phyloP scores from a whole-genome alignment of 2,888 invertebrate genomes.

The Acanthacorydalis orientalis region DNA sequence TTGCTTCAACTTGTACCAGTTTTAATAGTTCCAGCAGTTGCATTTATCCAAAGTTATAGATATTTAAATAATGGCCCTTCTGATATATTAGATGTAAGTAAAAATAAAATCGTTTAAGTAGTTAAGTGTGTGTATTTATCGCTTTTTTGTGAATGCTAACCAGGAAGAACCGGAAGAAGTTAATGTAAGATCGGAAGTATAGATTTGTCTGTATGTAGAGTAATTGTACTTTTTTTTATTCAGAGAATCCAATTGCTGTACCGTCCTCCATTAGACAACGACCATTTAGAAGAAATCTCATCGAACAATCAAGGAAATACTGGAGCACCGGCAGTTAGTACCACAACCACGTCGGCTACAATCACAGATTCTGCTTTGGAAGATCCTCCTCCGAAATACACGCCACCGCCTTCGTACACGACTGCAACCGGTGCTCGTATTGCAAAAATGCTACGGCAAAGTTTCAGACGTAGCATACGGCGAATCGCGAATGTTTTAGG shows the following conservation, averaged over 20 bases:
- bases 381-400: constrained; percentile 85
- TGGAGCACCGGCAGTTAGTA: constrained; percentile 14
- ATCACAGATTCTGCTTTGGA: constrained; percentile 26
- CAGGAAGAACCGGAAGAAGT: constrained; percentile 4
- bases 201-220: background rate
- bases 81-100: constrained; percentile 69
- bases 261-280: constrained; percentile 47
- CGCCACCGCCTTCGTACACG: constrained; percentile 83
- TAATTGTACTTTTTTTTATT: constrained; percentile 13
- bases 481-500: constrained; percentile 39
- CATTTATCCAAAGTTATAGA: constrained; percentile 53
- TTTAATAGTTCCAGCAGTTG: constrained; percentile 53
- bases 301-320: constrained; percentile 16
- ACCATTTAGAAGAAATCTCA: constrained; percentile 26
- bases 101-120: background rate
- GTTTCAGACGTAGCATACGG: constrained; percentile 61
- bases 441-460: constrained; percentile 56
- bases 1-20: constrained; percentile 60
- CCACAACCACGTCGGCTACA: constrained; percentile 11
- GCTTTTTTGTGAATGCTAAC: background rate
- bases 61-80: constrained; percentile 72
- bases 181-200: constrained; percentile 1
- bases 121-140: background rate
- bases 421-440: constrained; percentile 78
- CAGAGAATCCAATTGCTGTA: constrained; percentile 74